These are phyloP conservation scores for Phyllopteryx taeniolatus DNA, from an alignment of 2,113 vertebrate genomes.

Conservation along the genomic window DNA sequence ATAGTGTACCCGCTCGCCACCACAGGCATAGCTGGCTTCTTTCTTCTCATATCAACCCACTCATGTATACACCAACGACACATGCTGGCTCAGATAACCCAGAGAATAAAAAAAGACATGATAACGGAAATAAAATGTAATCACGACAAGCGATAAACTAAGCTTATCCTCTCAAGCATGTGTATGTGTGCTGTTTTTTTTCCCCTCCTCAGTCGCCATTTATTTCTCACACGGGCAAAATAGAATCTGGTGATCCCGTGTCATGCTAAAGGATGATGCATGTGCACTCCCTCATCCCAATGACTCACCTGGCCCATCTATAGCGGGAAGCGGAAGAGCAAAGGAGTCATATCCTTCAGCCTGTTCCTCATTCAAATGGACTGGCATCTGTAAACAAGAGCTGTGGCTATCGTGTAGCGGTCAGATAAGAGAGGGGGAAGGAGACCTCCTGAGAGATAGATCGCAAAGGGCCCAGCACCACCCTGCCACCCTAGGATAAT, in stretches of 20 bases:
- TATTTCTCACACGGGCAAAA: conserved; percentile 38
- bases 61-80: conserved; percentile 67
- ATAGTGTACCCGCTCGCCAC: conserved; percentile 53
- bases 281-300: conserved; percentile 45
- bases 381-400: conserved; percentile 67
- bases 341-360: conserved; percentile 61
- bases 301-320: conserved; percentile 56
- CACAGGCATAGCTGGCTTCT: conserved; percentile 45
- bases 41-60: conserved; percentile 54
- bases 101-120: conserved; percentile 52
- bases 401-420: conserved; percentile 69
- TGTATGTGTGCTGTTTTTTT: conserved; percentile 30
- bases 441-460: conserved; percentile 72
- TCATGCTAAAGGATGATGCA: conserved; percentile 38
- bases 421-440: conserved; percentile 65
- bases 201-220: conserved; percentile 44
- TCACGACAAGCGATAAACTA: conserved; percentile 66
- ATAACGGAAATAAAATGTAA: conserved; percentile 70
- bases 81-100: conserved; percentile 65
- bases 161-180: conserved; percentile 41
- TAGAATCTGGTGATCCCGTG: conserved; percentile 22
- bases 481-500: conserved; percentile 75
- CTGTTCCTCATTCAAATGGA: conserved; percentile 68
- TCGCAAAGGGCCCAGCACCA: conserved; percentile 67
- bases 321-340: conserved; percentile 54